These are phyloP conservation scores for Pherbina coryleti DNA, from an alignment of 2,888 invertebrate genomes.

Conservation along the genomic window DNA sequence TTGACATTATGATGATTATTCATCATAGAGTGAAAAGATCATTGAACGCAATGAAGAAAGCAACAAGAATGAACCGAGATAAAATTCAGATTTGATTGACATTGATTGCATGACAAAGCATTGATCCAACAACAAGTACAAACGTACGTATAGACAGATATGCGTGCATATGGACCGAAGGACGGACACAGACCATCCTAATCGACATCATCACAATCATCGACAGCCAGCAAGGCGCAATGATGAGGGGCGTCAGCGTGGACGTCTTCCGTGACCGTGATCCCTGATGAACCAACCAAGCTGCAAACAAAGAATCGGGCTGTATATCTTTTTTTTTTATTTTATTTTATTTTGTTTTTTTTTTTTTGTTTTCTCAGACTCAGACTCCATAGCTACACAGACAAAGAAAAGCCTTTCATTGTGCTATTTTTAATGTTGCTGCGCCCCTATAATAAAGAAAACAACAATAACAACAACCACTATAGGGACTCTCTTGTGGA, in stretches of 20 bases:
- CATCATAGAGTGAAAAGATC: neutral
- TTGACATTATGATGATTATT: neutral
- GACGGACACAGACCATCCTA: neutral
- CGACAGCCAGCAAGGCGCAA: neutral
- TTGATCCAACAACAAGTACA: neutral
- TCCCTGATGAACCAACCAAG: neutral
- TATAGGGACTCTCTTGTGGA: too few species aligned
- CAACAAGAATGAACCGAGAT: neutral
- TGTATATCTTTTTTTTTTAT: neutral
- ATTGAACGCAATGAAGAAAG: neutral
- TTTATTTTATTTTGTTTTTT: too few species aligned
- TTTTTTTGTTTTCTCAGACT: too few species aligned
- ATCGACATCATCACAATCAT: neutral
- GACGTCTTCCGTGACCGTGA: neutral
- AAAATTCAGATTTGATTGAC: constrained; percentile 12
- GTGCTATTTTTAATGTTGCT: too few species aligned
- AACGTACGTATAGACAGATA: too few species aligned
- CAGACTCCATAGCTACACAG: too few species aligned
- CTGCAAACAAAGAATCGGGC: neutral
- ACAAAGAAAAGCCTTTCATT: too few species aligned
- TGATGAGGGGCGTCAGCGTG: neutral
- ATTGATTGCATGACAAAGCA: constrained; percentile 15
- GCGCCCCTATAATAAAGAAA: too few species aligned
- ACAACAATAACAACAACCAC: too few species aligned
- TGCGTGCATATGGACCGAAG: neutral